Evolutionary conservation across 2,888 invertebrate genomes (phyloP).

Genomic region (Ischnus inquisitorius): DNA sequence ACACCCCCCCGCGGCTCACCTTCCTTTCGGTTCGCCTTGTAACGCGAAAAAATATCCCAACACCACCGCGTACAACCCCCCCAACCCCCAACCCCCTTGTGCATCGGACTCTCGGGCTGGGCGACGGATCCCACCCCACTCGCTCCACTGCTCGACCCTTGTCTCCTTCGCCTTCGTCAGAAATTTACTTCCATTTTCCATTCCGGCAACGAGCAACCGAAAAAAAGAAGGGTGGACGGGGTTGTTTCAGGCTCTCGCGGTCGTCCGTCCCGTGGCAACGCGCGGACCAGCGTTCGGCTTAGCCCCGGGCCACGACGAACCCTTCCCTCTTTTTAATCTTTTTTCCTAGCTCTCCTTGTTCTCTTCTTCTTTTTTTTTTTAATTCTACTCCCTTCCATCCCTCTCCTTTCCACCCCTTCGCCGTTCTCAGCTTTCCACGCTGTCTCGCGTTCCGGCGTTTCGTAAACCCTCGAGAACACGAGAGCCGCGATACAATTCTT

Average conservation of each 20-base stretch:
- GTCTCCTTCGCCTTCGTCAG: constrained; percentile 37
- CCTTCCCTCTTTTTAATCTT: no score
- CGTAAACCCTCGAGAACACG: constrained; percentile 37
- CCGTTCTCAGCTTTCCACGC: constrained; percentile 14
- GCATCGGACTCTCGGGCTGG: background rate
- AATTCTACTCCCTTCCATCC: constrained; percentile 40
- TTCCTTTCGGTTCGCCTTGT: constrained; percentile 70
- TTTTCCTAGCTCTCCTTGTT: no score
- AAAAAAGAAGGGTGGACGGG: constrained; percentile 17
- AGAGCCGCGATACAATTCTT: constrained; percentile 17
- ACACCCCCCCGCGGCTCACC: constrained; percentile 70
- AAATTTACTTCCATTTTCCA: constrained; percentile 44
- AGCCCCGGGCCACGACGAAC: constrained; percentile 59
- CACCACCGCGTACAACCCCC: background rate
- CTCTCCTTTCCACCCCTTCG: constrained; percentile 39
- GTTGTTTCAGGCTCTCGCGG: constrained; percentile 30
- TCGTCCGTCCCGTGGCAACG: background rate
- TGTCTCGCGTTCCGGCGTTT: constrained; percentile 35
- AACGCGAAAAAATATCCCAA: constrained; percentile 74
- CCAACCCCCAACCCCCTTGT: no score
- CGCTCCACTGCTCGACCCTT: constrained; percentile 29
- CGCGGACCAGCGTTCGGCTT: constrained; percentile 54
- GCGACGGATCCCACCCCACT: background rate
- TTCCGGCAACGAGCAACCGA: constrained; percentile 26
- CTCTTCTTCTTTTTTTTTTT: constrained; percentile 26